Base-by-base conservation (phyloP, 2,888 invertebrate genomes). In the Embidobia sp. region DNA sequence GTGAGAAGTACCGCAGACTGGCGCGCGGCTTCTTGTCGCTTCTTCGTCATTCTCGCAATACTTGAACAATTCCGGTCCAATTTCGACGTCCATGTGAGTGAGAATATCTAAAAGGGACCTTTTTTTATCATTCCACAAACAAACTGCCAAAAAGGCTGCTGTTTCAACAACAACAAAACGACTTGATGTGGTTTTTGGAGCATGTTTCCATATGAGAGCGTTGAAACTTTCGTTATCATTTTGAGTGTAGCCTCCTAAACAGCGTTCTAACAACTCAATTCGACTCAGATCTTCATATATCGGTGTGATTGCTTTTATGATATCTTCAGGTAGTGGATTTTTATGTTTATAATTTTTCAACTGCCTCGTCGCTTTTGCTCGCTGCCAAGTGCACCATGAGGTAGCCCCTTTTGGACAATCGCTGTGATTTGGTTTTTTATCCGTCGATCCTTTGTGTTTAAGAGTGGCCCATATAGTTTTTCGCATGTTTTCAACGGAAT, bases 221-320 rank as follows among this genome's bases (percentile, higher is more conserved):
- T 44, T 59, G 18, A 59, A 59, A 19, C 57, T 42, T 57, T 57
- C 42, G 19, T 57, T 26, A 10, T 16, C n/a, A 11, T 57, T 57
- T 10, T 57, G 42, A 2, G 55, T 55, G 40, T 8, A 40, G 1
- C 37, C 55, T n/a, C 51, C 51, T 19, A 18, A 33, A 13, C 51
- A 51, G 8, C 51, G 35, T 51, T 51, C 19, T 3, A 51, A 13
- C 10, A 33, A 35, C 3, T 33, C 19, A 1, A 3, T 11, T 33
- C 35, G 18, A 11, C 6, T 33, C 19, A 51, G 15, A 11, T 51
- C 51, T 18, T 51, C 51, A 51, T 35, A 51, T 15, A 51, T 15
- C 11, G 33, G 19, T 35, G 33, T 11, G 5, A 51, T 19, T 11
- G 53, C 53, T 15, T 53, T n/a, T 8, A 37, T 15, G 4, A 53